Evolutionary conservation across 2,888 invertebrate species (phyloP).

Genomic region (Drosophila maculinotata): DNA sequence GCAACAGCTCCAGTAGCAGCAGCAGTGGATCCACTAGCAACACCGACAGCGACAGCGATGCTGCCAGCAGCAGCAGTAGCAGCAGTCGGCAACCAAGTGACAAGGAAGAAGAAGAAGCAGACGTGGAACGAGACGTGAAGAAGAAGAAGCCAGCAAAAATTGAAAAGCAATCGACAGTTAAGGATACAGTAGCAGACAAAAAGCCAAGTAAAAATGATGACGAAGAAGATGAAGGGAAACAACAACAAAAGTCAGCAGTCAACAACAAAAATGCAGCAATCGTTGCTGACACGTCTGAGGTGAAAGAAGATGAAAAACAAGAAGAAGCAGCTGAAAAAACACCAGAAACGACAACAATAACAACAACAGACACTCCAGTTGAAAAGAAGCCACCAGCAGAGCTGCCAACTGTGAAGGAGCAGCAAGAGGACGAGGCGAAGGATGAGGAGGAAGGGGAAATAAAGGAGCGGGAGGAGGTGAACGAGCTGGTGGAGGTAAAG

Average conservation of each 20-base stretch:
- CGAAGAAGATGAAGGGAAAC: constrained; percentile 7
- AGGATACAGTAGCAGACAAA: constrained; percentile 7
- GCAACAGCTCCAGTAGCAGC: constrained; percentile 59
- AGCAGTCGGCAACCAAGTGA: constrained; percentile 31
- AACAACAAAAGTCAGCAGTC: constrained; percentile 4
- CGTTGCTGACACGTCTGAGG: constrained; percentile 52
- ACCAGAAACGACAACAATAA: neutral
- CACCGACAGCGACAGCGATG: constrained; percentile 42
- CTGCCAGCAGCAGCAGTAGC: constrained; percentile 37
- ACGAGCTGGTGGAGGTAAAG: neutral
- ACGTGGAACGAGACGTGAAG: constrained; percentile 21
- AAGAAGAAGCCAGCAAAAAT: neutral
- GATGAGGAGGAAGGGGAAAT: neutral
- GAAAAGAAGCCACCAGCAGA: constrained; percentile 14
- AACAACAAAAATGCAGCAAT: constrained; percentile 21
- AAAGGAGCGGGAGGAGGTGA: neutral
- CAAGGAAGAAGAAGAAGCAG: constrained; percentile 35
- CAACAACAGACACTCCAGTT: neutral
- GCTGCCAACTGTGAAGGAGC: neutral
- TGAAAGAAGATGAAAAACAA: constrained; percentile 25
- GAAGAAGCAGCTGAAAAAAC: constrained; percentile 30
- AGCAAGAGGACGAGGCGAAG: neutral
- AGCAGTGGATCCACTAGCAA: constrained; percentile 48
- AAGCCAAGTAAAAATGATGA: constrained; percentile 20
- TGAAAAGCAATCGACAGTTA: neutral